Evolutionary conservation across 2,888 invertebrate species (phyloP), one percentile per base, ranked within the genome.

Genomic region (Cosmorhoe ocellata): DNA sequence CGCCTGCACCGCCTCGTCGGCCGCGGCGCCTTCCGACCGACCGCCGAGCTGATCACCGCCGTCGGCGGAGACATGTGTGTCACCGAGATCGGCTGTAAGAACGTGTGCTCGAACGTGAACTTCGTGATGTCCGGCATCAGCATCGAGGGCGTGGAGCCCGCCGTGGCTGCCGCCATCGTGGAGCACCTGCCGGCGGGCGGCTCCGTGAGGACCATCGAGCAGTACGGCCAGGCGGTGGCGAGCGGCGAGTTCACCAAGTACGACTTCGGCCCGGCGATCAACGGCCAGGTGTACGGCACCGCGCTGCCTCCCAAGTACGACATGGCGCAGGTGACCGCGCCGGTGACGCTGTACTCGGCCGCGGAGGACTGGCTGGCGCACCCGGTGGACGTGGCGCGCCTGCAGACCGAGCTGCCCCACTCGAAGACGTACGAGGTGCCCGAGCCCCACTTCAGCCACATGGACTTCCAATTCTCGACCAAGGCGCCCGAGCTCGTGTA

Each of bases 321-420:
- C 45, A 64, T 91, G 66, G 61, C 72, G 8, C 70, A 77, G 30
- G 88, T 91, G n/a, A 66, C 63, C 14, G 78, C 73, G 0, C 91
- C 91, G 0, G 85, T 90, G 12, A 71, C 71, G 1, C 62, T 91
- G 39, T 86, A 81, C 75, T 81, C 79, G 71, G 81, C 84, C 49
- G 77, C 80, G 10, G 92, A 93, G 37, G 96, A 96, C 78, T 93
- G 93, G 92, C 77, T 96, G 40, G 91, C 94, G 11, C 84, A 91
- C 51, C 90, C 91, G 34, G 76, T 79, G 63, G 94, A 94, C 58
- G 93, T 94, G 0, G 74, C 89, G 30, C 84, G 85, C 34, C 74
- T 94, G 55, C 84, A 87, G 39, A 71, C 76, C 3, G 84, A 91
- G 59, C 81, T 95, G 31, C 92, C 92, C 39, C 91, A 91, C 64